Percentiles rank a stretch among this genome's conserved stretches.
These are phyloP conservation scores for Pachycephus smyrnensis DNA, from an alignment of 2,888 invertebrate species.

Conservation along the genomic window DNA sequence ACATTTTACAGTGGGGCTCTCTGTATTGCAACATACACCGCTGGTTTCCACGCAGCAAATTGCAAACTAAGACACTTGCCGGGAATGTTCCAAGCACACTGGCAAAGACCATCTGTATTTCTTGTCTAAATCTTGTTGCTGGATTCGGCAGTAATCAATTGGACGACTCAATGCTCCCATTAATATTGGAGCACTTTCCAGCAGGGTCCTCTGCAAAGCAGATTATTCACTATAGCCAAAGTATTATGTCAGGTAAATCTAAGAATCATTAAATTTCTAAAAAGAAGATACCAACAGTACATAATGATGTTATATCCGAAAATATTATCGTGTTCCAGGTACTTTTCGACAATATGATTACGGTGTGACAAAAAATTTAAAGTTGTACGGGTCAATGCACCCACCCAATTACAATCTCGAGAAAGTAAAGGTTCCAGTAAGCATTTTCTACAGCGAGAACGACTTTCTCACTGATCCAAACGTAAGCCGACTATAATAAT, in stretches of 20 bases:
- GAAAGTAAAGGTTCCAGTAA: slow-evolving; percentile 72
- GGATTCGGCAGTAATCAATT: slow-evolving; percentile 68
- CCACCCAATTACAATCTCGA: slow-evolving; percentile 73
- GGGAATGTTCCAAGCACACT: slow-evolving; percentile 56
- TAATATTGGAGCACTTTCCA: slow-evolving; percentile 64
- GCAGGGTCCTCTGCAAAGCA: slow-evolving; percentile 66
- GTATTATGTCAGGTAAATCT: slow-evolving; percentile 57
- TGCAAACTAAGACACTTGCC: slow-evolving; percentile 54
- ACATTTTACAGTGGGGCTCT: slow-evolving; percentile 59
- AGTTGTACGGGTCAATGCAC: slow-evolving; percentile 68
- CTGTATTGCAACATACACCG: slow-evolving; percentile 61
- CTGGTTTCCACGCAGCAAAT: slow-evolving; percentile 59
- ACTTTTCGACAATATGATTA: slow-evolving; percentile 73
- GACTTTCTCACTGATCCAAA: slow-evolving; percentile 72
- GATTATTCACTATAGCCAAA: slow-evolving; percentile 63
- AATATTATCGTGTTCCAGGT: slow-evolving; percentile 58
- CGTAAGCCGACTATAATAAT: slow-evolving; percentile 34
- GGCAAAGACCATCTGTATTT: slow-evolving; percentile 64
- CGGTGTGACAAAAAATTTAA: slow-evolving; percentile 68
- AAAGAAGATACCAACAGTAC: background rate
- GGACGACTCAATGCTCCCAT: slow-evolving; percentile 63
- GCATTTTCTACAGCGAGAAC: slow-evolving; percentile 73
- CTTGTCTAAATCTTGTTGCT: slow-evolving; percentile 67
- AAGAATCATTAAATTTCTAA: background rate
- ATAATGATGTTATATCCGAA: background rate